Evolutionary conservation across 92 coral and sea anemone genomes (phyloP).

Genomic region (Paragorgia papillata): DNA sequence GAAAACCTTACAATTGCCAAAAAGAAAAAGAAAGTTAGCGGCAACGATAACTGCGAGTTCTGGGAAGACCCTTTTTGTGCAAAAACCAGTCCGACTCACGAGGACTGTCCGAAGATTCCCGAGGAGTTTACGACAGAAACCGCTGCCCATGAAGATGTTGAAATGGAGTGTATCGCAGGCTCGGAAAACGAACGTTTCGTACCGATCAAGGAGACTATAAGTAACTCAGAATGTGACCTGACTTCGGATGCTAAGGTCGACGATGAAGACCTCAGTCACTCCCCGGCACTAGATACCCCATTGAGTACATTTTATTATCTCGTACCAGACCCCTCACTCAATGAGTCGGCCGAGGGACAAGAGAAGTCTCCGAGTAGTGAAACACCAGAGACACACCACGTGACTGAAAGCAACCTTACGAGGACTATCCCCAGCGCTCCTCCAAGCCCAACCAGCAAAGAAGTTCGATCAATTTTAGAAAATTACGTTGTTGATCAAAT

Average conservation of each 20-base stretch:
- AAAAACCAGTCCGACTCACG: background rate
- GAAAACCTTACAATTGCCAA: conserved; percentile 29
- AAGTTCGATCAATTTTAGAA: conserved; percentile 74
- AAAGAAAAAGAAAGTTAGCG: conserved; percentile 16
- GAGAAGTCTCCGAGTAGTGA: background rate
- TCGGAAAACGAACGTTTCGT: conserved; percentile 1
- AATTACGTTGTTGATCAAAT: conserved; percentile 91
- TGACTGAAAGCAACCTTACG: background rate
- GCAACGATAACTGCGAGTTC: conserved; percentile 24
- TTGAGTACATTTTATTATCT: conserved; percentile 90
- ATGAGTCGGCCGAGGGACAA: conserved; percentile 1
- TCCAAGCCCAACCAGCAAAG: conserved; percentile 76
- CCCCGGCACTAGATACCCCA: conserved; percentile 91
- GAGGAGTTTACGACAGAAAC: background rate
- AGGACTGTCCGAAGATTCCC: background rate
- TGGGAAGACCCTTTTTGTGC: conserved; percentile 41
- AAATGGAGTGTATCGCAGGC: background rate
- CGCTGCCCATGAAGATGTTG: background rate
- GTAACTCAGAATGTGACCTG: conserved; percentile 11
- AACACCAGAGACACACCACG: conserved; percentile 1
- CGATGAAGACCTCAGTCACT: conserved; percentile 68
- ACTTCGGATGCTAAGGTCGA: conserved; percentile 25
- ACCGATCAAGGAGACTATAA: conserved; percentile 13
- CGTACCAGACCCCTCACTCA: conserved; percentile 61
- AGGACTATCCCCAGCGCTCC: conserved; percentile 68